phyloP scores from a whole-genome alignment of 2,797 vertebrate genomes.

The Gambelia wislizenii region DNA sequence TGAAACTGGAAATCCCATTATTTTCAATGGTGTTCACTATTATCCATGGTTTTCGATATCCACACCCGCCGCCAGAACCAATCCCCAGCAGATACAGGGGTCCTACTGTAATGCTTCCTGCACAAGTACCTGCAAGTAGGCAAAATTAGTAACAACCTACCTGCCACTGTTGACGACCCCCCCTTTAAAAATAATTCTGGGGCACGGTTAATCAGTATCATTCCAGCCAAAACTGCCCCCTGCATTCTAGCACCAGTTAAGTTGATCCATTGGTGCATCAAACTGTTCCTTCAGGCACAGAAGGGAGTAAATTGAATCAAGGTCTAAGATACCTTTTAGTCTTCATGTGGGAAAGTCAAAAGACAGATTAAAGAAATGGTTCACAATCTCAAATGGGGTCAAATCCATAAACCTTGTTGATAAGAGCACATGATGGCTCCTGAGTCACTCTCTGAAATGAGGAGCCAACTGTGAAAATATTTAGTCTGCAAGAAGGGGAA shows the following conservation, averaged over 20 bases:
- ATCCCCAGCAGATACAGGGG: too few relatives aligned
- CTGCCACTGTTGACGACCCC: too few relatives aligned
- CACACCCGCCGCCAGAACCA: too few relatives aligned
- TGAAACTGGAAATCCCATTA: too few relatives aligned
- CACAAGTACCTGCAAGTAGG: too few relatives aligned
- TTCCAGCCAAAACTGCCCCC: background rate
- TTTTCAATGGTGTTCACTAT: too few relatives aligned
- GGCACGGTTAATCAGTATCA: background rate
- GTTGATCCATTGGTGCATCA: background rate
- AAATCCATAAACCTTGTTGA: constrained; percentile 1
- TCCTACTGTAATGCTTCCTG: too few relatives aligned
- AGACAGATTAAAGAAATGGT: constrained; percentile 9
- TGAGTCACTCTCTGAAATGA: background rate
- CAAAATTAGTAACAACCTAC: too few relatives aligned
- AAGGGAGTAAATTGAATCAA: constrained; percentile 18
- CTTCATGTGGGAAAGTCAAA: constrained; percentile 13
- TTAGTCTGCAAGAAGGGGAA: background rate
- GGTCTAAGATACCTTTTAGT: background rate
- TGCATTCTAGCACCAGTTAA: background rate
- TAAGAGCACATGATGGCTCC: background rate
- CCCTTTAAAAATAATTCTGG: too few relatives aligned
- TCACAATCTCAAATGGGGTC: background rate
- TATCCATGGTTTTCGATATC: too few relatives aligned
- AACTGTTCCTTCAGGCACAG: background rate
- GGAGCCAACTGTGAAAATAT: constrained; percentile 6